Percentiles rank a stretch among this genome's conserved stretches.
phyloP scores from a whole-genome alignment of 1,140 invertebrate genomes.

The Drosophila ercepeae region DNA sequence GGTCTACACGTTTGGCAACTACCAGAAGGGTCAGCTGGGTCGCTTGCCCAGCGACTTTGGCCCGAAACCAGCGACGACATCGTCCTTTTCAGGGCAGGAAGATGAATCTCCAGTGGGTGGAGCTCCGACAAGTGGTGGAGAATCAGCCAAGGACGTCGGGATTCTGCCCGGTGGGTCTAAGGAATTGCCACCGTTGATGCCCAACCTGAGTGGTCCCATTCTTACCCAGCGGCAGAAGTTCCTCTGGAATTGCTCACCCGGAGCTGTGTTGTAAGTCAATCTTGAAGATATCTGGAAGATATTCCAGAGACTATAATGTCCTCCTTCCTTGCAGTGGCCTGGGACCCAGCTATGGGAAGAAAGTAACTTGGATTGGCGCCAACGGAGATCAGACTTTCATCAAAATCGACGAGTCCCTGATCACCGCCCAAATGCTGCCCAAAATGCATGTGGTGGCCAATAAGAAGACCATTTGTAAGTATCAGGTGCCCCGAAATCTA shows the following conservation, averaged over 20 bases:
- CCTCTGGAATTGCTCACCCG: conserved; percentile 93
- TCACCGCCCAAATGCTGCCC: conserved; percentile 94
- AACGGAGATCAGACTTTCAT: conserved; percentile 98
- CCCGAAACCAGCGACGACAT: not conserved
- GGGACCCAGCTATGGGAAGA: conserved; percentile 90
- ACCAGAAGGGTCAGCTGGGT: conserved; percentile 97
- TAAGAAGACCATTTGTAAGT: conserved; percentile 91
- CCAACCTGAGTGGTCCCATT: conserved; percentile 36
- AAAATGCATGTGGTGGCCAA: conserved; percentile 95
- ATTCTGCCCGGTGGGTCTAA: conserved; percentile 62
- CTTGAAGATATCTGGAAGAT: not conserved
- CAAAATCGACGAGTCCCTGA: conserved; percentile 95
- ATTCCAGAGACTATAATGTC: not conserved
- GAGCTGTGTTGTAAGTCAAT: conserved; percentile 88
- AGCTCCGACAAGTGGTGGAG: conserved; percentile 52
- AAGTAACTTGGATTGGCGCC: conserved; percentile 96
- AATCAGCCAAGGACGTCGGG: conserved; percentile 13
- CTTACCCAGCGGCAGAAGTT: conserved; percentile 80
- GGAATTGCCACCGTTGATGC: conserved; percentile 57
- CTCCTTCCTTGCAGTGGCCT: conserved; percentile 85
- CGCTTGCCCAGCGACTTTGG: conserved; percentile 84
- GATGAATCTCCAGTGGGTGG: conserved; percentile 50
- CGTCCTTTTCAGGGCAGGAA: conserved; percentile 6
- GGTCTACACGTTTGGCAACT: conserved; percentile 96
- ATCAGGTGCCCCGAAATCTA: accelerated